Evolutionary conservation across 2,888 invertebrate species (phyloP), one percentile per base, ranked within the genome.

Genomic region (Poecilus cupreus): DNA sequence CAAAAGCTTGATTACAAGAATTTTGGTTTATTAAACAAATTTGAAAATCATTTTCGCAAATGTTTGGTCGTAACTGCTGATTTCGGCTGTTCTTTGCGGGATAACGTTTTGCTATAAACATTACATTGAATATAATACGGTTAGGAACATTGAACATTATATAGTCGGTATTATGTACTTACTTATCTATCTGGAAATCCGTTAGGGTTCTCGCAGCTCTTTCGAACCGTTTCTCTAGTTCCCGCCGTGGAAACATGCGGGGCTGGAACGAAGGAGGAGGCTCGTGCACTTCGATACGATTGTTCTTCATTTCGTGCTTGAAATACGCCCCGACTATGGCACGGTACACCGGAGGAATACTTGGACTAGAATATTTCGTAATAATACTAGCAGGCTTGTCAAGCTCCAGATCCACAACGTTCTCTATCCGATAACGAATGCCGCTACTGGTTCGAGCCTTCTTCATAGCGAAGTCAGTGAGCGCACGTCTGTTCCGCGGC

Each of bases 301-400:
- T 88, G 81, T 86, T 88, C 49, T 89, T 88, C 68, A 86, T 85
- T 84, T 91, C 91, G 26, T 88, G 89, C 84, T 88, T 86, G 74
- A 93, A 89, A 43, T 93, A 92, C 82, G 92, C 92, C 82, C 92
- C 91, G 16, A 93, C 90, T 16, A 93, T 92, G 4, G 93, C 94
- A 86, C 94, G 93, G 82, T 95, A 92, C 81, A 93, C 92, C 0
- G 95, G 94, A n/a, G 94, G 94, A 68, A 94, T 92, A 0, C 90
- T 89, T 0, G 95, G 95, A 51, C 93, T 92, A 83, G 92, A 92
- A 89, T 96, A 96, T 85, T 94, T 93, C 85, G 94, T 90, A 0
- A 96, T 96, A 80, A 96, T 96, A 86, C 94, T 88, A 74, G 93
- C 92, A 49, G 95, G 94, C 91, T 95, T 93, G 86, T 96, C 94